These are phyloP conservation scores for Grammomys surdaster DNA, from an alignment of 2,113 vertebrate species.

Conservation along the genomic window DNA sequence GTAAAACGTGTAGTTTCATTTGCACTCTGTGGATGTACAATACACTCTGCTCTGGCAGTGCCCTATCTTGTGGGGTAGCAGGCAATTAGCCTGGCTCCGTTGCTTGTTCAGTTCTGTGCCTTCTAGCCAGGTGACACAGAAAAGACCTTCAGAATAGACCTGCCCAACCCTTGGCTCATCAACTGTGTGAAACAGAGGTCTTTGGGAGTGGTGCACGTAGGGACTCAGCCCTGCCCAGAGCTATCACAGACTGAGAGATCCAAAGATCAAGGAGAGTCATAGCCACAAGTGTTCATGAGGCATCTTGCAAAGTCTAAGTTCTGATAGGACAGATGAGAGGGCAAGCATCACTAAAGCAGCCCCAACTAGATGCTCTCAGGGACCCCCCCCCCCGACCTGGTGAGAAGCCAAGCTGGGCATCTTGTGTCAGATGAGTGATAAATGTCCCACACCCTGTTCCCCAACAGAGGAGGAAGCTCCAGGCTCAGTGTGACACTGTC, in stretches of 20 bases:
- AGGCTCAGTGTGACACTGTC: too few species aligned
- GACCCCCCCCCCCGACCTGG: too few species aligned
- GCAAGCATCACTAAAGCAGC: not conserved
- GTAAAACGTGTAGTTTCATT: not conserved
- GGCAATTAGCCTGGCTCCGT: not conserved
- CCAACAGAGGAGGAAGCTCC: not conserved
- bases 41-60: not conserved
- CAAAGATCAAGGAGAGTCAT: not conserved
- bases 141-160: not conserved
- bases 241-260: not conserved
- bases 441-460: not conserved
- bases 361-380: not conserved
- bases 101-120: not conserved
- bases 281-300: not conserved
- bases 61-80: not conserved
- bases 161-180: not conserved
- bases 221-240: not conserved
- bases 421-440: not conserved
- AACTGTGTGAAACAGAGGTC: not conserved
- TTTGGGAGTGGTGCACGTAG: not conserved
- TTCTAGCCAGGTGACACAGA: not conserved
- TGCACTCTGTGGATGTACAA: not conserved
- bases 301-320: not conserved
- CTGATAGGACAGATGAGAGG: not conserved
- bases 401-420: not conserved